Percentiles rank a stretch among this genome's conserved stretches.
phyloP scores from a whole-genome alignment of 2,888 invertebrate species.

The Chloromyia formosa region DNA sequence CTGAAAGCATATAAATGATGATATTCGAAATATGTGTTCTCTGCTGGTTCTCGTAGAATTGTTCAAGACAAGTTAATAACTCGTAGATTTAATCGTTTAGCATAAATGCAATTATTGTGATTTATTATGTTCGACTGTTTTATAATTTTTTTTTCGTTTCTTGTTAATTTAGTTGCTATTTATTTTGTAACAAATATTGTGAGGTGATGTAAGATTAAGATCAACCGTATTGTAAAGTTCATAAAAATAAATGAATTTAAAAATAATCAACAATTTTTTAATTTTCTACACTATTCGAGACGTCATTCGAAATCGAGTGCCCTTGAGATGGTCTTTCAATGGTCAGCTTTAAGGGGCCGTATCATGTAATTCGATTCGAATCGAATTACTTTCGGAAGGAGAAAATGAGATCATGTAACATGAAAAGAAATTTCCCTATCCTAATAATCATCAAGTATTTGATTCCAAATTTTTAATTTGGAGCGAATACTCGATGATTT shows the following conservation, averaged over 20 bases:
- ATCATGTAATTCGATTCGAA: too few species aligned
- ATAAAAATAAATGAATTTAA: conserved; percentile 35
- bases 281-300: too few species aligned
- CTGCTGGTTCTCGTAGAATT: conserved; percentile 17
- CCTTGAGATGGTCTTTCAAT: too few species aligned
- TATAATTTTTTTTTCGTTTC: neutral
- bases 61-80: neutral
- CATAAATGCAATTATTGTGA: neutral
- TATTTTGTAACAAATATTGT: conserved; percentile 29
- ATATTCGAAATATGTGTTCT: conserved; percentile 34
- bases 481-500: too few species aligned
- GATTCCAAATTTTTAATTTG: too few species aligned
- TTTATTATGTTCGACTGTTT: neutral
- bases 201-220: conserved; percentile 36
- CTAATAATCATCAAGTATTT: too few species aligned
- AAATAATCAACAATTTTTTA: conserved; percentile 1
- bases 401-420: too few species aligned
- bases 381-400: too few species aligned
- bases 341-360: too few species aligned
- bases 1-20: conserved; percentile 11
- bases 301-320: too few species aligned
- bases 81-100: neutral
- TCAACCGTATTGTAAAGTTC: conserved; percentile 31
- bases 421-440: too few species aligned
- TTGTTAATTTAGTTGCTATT: neutral